These are phyloP conservation scores for Phytoseiulus persimilis DNA, from an alignment of 2,888 invertebrate species.

Conservation along the genomic window DNA sequence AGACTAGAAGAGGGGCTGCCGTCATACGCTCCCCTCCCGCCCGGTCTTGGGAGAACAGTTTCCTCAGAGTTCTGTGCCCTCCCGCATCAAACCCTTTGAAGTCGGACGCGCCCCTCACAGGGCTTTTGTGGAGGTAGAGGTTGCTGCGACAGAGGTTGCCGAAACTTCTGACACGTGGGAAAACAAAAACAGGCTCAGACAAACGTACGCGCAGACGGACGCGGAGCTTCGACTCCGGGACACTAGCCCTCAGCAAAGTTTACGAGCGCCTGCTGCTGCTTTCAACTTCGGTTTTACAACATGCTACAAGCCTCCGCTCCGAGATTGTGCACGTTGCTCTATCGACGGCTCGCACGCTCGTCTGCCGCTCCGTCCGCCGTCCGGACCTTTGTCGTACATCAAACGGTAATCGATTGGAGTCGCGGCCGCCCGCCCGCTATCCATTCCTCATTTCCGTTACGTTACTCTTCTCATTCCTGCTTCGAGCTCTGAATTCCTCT, in stretches of 20 bases:
- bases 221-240: not conserved
- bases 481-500: too few species aligned
- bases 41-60: not conserved
- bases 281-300: not conserved
- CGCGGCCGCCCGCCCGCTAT: not conserved
- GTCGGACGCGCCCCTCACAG: too few species aligned
- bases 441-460: too few species aligned
- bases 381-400: not conserved
- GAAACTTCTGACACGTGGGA: not conserved
- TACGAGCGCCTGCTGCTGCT: not conserved
- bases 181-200: not conserved
- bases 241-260: not conserved
- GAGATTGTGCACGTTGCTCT: not conserved
- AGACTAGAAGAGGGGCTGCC: not conserved
- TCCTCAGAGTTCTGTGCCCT: too few species aligned
- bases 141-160: too few species aligned
- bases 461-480: too few species aligned
- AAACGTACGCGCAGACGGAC: not conserved
- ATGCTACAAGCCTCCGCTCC: not conserved
- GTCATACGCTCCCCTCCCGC: not conserved
- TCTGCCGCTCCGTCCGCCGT: not conserved
- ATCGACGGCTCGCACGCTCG: not conserved
- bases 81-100: too few species aligned
- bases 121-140: too few species aligned
- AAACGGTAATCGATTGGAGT: not conserved